Evolutionary conservation across 2,113 vertebrate species (phyloP).

Genomic region (Odontesthes bonariensis): DNA sequence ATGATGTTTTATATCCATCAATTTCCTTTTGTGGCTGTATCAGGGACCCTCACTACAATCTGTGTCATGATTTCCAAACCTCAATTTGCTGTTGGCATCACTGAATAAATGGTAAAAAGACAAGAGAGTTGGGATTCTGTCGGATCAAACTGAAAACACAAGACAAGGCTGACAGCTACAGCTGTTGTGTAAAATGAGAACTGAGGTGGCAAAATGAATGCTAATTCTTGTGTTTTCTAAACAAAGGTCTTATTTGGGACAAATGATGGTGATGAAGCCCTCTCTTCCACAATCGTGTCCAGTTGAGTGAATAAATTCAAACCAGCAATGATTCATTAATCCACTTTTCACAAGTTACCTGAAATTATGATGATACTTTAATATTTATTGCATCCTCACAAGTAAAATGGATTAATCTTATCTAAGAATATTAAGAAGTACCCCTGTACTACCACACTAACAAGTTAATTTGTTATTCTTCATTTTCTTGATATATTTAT

Average conservation of each 20-base stretch:
- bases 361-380: too few species aligned
- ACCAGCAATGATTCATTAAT: background rate
- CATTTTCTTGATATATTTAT: too few species aligned
- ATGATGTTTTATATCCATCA: constrained; percentile 43
- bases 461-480: too few species aligned
- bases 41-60: constrained; percentile 22
- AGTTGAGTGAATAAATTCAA: constrained; percentile 22
- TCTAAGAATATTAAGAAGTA: too few species aligned
- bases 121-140: constrained; percentile 40
- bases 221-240: constrained; percentile 66
- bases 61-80: constrained; percentile 29
- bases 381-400: too few species aligned
- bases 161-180: constrained; percentile 58
- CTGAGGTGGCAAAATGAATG: constrained; percentile 69
- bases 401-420: too few species aligned
- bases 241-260: constrained; percentile 34
- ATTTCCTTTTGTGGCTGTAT: constrained; percentile 23
- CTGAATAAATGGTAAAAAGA: constrained; percentile 21
- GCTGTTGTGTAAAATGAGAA: constrained; percentile 65
- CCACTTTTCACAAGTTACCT: background rate
- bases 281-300: constrained; percentile 30
- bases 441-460: too few species aligned
- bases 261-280: background rate
- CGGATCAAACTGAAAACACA: constrained; percentile 63
- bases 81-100: constrained; percentile 34